Conservation (phyloP, 2,888 invertebrate species). For the Himalopsyche anomala region DNA sequence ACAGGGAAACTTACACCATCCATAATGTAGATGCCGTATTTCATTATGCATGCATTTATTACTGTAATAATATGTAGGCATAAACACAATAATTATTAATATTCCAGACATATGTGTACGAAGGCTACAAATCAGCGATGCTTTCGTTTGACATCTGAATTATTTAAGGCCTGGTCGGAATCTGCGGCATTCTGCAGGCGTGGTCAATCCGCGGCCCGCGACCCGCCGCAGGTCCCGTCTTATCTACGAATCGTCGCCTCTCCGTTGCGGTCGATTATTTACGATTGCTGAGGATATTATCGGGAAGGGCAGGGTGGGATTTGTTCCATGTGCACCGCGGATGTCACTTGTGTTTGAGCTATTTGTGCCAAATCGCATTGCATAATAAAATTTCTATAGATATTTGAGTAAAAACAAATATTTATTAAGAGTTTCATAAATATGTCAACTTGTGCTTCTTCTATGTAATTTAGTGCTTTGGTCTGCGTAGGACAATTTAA, state of each 20-base stretch:
- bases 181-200: constrained; percentile 34
- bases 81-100: constrained; percentile 38
- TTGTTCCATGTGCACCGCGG: background rate
- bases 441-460: no score
- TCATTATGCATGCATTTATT: no score
- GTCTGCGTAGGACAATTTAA: no score
- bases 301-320: background rate
- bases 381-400: no score
- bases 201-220: constrained; percentile 25
- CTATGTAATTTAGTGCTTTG: no score
- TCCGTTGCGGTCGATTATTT: constrained; percentile 36
- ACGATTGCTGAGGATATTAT: constrained; percentile 25
- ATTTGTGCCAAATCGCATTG: no score
- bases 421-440: no score
- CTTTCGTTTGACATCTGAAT: constrained; percentile 39
- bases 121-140: constrained; percentile 27
- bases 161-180: constrained; percentile 42
- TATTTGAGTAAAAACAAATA: no score
- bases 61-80: background rate
- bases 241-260: constrained; percentile 41
- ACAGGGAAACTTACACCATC: no score
- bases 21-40: no score
- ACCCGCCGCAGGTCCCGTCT: constrained; percentile 15
- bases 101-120: constrained; percentile 24
- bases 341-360: background rate